Evolutionary conservation across 2,113 vertebrate species (phyloP).

Genomic region (Tamias sibiricus): DNA sequence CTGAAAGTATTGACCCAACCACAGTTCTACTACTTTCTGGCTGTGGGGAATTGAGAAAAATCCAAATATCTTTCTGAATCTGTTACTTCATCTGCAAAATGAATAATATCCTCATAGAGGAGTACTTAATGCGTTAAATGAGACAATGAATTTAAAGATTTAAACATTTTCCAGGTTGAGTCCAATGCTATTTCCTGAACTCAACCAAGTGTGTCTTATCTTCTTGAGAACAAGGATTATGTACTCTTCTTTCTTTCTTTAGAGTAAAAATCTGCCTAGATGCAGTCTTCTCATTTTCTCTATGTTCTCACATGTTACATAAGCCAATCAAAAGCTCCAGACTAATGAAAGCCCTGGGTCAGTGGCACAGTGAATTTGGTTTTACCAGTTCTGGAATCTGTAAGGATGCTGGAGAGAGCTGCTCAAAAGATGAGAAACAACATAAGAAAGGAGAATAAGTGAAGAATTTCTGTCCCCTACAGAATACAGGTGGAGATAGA

Average conservation of each 20-base stretch:
- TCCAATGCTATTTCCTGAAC: neutral
- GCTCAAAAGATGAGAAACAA: neutral
- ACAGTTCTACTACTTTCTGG: neutral
- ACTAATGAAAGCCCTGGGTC: neutral
- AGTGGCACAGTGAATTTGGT: neutral
- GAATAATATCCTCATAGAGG: neutral
- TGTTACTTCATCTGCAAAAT: slow-evolving; percentile 34
- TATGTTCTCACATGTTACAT: neutral
- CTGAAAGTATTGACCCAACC: neutral
- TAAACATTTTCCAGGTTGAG: neutral
- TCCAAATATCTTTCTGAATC: slow-evolving; percentile 19
- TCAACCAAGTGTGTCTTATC: neutral
- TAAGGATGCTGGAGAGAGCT: neutral
- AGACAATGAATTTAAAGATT: neutral
- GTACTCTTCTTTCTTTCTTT: neutral
- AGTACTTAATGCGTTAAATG: neutral
- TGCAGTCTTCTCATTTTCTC: neutral
- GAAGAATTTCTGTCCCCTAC: neutral
- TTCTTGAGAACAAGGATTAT: slow-evolving; percentile 10
- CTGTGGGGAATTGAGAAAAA: neutral
- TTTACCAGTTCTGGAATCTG: neutral
- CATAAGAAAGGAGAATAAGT: neutral
- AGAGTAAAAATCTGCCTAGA: slow-evolving; percentile 13
- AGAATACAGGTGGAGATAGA: neutral
- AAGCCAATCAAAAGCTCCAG: neutral